Base-by-base conservation (phyloP, 2,888 invertebrate genomes). In the Ametastegia equiseti region DNA sequence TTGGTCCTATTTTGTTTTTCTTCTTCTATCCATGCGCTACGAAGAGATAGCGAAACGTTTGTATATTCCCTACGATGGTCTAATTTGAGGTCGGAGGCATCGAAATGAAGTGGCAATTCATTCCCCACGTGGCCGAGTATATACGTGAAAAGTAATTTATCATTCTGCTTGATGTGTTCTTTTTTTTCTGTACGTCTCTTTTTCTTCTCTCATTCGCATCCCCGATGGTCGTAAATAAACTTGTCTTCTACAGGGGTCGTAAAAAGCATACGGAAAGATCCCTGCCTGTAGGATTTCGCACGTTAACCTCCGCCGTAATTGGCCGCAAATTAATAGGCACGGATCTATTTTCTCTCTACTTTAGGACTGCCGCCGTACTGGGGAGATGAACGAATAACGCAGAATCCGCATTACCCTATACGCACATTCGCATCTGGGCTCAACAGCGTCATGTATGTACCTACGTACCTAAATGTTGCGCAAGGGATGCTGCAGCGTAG, bases 261-360 rank as follows among this genome's bases (percentile, higher is more conserved):
- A 75, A 75, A 71, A 71, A 75, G 11, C 75, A 33, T 23, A 30
- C 75, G 75, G 50, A 23, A 11, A 11, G 33, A 30, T 67, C 65
- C 15, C 42, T 47, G 30, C 27, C 13, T 30, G 71, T 42, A 47
- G 23, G 47, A 27, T 27, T 71, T 27, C 47, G 36, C 45, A 33
- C 50, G 33, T 75, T 75, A 75, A 75, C 54, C 75, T 75, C 75
- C 13, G 75, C 50, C 75, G 50, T 75, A 75, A 75, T 50, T 75
- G 54, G 54, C 75, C 75, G 33, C 75, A 75, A 75, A 75, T 75
- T 75, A 75, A 75, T 75, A 75, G 54, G 50, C 33, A 13, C 75
- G 54, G 54, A 6, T 23, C 45, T 19, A 1, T 36, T 19, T 67
- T n/a, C 47, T 36, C 15, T 13, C 71, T 15, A 6, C 36, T 47